Conservation (phyloP, 1,140 invertebrate species). For the Aphaenogaster floridana region DNA sequence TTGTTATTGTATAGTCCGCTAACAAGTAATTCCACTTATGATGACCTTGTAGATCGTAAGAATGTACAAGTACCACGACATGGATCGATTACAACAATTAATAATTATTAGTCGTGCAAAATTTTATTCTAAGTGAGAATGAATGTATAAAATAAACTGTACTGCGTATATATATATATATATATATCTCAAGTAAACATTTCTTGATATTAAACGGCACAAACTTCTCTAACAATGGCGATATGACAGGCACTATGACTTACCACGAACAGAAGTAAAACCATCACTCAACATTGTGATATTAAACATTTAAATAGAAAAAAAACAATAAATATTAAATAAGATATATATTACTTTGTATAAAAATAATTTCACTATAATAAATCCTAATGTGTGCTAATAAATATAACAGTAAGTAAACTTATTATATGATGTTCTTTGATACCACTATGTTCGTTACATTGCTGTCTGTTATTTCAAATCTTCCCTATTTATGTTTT, state of each 20-base stretch:
- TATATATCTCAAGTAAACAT: background rate
- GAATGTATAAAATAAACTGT: background rate
- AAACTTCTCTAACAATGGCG: background rate
- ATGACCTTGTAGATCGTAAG: conserved; percentile 67
- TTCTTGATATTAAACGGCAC: background rate
- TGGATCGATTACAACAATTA: conserved; percentile 25
- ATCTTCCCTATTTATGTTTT: conserved; percentile 80
- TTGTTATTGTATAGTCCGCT: conserved; percentile 70
- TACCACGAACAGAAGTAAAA: conserved; percentile 67
- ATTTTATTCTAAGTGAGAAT: conserved; percentile 4
- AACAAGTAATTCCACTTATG: conserved; percentile 50
- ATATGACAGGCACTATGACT: conserved; percentile 21
- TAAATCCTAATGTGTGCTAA: conserved; percentile 23
- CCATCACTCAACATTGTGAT: conserved; percentile 59
- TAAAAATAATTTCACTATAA: conserved; percentile 47
- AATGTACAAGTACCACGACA: conserved; percentile 46
- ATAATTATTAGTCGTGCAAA: background rate
- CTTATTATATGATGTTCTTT: conserved; percentile 61
- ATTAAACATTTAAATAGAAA: conserved; percentile 61
- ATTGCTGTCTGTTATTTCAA: conserved; percentile 75
- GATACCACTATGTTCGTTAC: conserved; percentile 76
- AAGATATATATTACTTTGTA: conserved; percentile 50
- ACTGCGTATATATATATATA: background rate
- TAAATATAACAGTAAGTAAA: conserved; percentile 54
- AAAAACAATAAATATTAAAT: conserved; percentile 67